phyloP scores from a whole-genome alignment of 2,113 vertebrate genomes.

The Carollia perspicillata region DNA sequence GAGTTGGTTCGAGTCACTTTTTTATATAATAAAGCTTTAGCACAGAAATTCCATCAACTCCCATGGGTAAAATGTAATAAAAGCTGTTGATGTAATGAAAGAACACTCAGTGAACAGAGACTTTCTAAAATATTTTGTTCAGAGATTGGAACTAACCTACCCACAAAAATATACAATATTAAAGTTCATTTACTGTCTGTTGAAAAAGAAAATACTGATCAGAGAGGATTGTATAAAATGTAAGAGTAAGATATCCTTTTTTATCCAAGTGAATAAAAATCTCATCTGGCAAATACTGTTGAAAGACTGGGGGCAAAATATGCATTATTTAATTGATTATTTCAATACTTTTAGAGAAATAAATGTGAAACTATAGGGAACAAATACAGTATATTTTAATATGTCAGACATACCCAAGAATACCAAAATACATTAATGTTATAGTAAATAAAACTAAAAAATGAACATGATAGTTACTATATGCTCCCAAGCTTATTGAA shows the following conservation, averaged over 20 bases:
- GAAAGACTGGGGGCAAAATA: not conserved
- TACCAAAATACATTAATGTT: not conserved
- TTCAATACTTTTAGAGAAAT: not conserved
- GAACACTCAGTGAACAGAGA: not conserved
- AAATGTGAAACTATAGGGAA: not conserved
- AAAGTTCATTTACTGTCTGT: not conserved
- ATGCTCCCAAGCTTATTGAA: not conserved
- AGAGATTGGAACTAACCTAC: not conserved
- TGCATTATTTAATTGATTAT: not conserved
- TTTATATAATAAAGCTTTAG: constrained; percentile 19
- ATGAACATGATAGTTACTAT: not conserved
- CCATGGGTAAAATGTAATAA: constrained; percentile 13
- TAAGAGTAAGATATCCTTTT: not conserved
- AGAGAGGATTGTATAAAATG: not conserved
- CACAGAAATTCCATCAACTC: not conserved
- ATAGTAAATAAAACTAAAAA: not conserved
- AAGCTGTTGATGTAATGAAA: constrained; percentile 21
- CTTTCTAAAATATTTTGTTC: constrained; percentile 50
- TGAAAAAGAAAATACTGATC: not conserved
- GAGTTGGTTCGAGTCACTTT: not conserved
- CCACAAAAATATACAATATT: not conserved
- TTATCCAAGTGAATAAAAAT: not conserved
- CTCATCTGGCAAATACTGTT: not conserved
- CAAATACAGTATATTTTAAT: not conserved
- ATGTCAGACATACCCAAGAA: not conserved